Evolutionary conservation across 2,797 vertebrate genomes (phyloP), one percentile per base, ranked within the genome.

Genomic region (Acrossocheilus wenchowensis): DNA sequence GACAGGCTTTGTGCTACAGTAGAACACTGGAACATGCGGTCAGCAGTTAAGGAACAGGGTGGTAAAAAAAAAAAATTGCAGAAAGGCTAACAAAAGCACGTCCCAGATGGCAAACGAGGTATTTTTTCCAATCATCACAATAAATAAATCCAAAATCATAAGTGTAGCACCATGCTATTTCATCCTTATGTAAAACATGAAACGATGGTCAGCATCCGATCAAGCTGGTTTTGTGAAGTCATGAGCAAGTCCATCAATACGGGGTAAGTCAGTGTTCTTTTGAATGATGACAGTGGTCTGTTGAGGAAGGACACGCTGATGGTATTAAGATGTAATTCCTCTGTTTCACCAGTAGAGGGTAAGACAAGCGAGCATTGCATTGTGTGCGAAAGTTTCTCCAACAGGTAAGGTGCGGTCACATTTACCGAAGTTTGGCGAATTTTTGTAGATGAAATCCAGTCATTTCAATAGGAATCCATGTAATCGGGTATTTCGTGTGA

Each of bases 1-100:
- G 62, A 45, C n/a, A 26, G 60, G 93, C 92, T 92, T 90, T 85
- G 89, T 92, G 94, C 94, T 93, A 93, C 93, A 89, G 81, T 88
- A 88, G 90, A 91, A 92, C 89, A 90, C 86, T 66, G 36, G 89
- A 89, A 90, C 81, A 82, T 50, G 80, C 62, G 23, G 26, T 36
- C 23, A 84, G 73, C 79, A 69, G 7, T 68, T 68, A 68, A 68
- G 64, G 64, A 68, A 68, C 7, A 30, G 79, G 79, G 62, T 69
- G 45, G 10, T 36, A 9, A 50, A 41, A 41, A 78, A 43, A 12
- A 36, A 36, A 23, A 14, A 36, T 34, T 34, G 15, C 19, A 14
- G 12, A 15, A 26, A 39, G 14, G 39, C 54, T 19, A 68, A 69
- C 4, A 81, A 50, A 81, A 36, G 6, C 62, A 81, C 30, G 7